phyloP scores from a whole-genome alignment of 2,888 invertebrate genomes.

The Mesopsocus fuscifrons region DNA sequence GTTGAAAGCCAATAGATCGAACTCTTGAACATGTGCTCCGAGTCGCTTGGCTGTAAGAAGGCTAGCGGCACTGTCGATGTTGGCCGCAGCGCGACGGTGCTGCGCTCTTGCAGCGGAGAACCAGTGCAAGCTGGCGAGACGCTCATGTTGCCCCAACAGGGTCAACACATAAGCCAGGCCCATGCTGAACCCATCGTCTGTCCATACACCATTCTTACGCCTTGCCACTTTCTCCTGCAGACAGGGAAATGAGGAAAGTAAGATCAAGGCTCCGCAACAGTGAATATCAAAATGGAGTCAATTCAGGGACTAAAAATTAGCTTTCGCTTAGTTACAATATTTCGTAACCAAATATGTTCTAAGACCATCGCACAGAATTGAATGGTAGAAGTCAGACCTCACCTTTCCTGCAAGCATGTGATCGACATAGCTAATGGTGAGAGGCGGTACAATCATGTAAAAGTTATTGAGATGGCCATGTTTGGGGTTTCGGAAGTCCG shows the following conservation, averaged over 20 bases:
- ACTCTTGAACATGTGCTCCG: conserved; percentile 61
- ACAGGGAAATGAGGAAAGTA: too few species aligned
- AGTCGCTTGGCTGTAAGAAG: conserved; percentile 75
- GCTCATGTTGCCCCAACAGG: conserved; percentile 64
- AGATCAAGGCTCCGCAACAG: too few species aligned
- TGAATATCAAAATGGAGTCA: too few species aligned
- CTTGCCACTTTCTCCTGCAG: conserved; percentile 22
- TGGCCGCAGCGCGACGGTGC: conserved; percentile 45
- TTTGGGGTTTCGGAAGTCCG: conserved; percentile 67
- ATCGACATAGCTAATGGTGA: conserved; percentile 89
- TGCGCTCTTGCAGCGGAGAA: conserved; percentile 70
- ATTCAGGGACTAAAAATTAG: too few species aligned
- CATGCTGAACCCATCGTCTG: conserved; percentile 97
- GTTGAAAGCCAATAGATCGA: conserved; percentile 75
- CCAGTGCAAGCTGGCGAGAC: conserved; percentile 90
- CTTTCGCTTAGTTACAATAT: too few species aligned
- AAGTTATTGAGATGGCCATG: conserved; percentile 83
- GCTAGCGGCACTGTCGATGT: conserved; percentile 83
- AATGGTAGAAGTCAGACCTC: too few species aligned
- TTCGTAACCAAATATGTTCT: too few species aligned
- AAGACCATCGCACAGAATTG: too few species aligned
- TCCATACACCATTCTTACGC: conserved; percentile 63
- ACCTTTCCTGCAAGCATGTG: conserved; percentile 83
- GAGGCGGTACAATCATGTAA: conserved; percentile 79
- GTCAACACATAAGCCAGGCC: conserved; percentile 86